Conservation (phyloP, 2,113 vertebrate species). For the Patagioenas fasciata region DNA sequence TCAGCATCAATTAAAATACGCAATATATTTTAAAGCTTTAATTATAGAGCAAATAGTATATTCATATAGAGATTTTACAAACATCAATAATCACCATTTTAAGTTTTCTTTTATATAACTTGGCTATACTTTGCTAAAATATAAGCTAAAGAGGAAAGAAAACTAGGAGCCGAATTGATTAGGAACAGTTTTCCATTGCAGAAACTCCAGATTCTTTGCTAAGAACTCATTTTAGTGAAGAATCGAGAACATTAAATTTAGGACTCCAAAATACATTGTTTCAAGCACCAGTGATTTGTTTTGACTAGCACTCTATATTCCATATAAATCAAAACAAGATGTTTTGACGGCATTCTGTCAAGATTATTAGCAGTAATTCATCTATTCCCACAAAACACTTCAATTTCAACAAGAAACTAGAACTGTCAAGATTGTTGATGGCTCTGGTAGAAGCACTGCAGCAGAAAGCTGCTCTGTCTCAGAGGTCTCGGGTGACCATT, state of each 20-base stretch:
- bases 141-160: neutral
- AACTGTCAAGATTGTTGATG: neutral
- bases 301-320: neutral
- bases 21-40: neutral
- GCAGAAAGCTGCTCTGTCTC: neutral
- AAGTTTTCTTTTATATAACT: neutral
- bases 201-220: neutral
- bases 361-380: slow-evolving; percentile 10
- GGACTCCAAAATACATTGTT: neutral
- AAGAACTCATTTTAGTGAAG: neutral
- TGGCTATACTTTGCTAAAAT: neutral
- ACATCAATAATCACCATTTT: neutral
- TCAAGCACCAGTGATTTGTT: neutral
- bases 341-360: slow-evolving; percentile 16
- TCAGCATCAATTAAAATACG: neutral
- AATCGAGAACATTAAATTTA: neutral
- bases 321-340: slow-evolving; percentile 3
- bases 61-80: neutral
- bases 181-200: neutral
- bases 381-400: neutral
- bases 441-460: neutral
- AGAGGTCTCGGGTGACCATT: neutral
- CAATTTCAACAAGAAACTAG: neutral
- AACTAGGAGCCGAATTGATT: neutral
- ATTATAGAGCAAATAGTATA: neutral